A percentile compares a stretch with the other conserved stretches of the same genome.
phyloP scores from a whole-genome alignment of 2,113 vertebrate species.

The Rynchops niger region DNA sequence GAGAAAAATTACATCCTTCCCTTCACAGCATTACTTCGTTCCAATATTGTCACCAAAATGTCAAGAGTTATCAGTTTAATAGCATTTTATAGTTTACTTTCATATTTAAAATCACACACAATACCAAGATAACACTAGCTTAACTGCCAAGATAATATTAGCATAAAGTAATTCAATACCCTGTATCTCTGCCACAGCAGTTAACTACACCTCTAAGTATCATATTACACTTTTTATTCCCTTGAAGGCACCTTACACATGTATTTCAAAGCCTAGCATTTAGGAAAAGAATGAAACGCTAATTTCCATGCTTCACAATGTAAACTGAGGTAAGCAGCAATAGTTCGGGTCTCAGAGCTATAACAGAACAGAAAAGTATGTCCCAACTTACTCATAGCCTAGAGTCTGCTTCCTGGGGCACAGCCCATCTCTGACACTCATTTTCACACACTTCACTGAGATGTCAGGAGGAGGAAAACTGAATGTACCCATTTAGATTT shows the following conservation, averaged over 20 bases:
- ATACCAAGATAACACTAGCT: neutral
- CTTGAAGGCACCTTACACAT: neutral
- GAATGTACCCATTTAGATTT: neutral
- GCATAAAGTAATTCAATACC: slow-evolving; percentile 8
- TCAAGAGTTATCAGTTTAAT: neutral
- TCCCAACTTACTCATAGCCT: fast-evolving
- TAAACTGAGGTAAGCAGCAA: neutral
- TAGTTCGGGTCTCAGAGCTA: neutral
- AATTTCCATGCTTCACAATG: neutral
- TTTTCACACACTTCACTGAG: neutral
- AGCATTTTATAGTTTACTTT: neutral
- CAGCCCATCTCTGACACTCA: fast-evolving
- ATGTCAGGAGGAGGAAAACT: neutral
- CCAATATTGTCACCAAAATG: neutral
- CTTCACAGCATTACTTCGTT: neutral
- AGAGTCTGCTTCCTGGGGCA: fast-evolving
- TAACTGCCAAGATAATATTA: slow-evolving; percentile 11
- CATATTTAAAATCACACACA: neutral
- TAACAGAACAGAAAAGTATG: neutral
- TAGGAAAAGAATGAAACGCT: neutral
- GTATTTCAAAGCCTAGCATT: neutral
- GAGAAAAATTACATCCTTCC: neutral
- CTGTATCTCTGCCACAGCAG: neutral
- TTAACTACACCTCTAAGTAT: neutral
- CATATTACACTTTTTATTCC: neutral